These are phyloP conservation scores for Vultur gryphus DNA, from an alignment of 2,797 vertebrate species.

Conservation along the genomic window DNA sequence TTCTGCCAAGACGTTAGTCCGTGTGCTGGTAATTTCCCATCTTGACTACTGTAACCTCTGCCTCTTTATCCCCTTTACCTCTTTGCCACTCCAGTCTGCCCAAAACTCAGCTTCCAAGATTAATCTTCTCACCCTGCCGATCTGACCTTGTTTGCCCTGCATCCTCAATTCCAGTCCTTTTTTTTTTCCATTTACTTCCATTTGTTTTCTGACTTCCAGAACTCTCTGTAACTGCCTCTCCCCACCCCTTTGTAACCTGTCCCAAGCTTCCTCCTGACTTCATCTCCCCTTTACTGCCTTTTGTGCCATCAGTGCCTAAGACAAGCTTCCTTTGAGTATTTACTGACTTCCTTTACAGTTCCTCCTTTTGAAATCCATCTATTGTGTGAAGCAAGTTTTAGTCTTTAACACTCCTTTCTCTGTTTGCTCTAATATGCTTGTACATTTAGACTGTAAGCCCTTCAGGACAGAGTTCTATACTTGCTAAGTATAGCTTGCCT, in stretches of 20 bases:
- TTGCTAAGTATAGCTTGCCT: neutral
- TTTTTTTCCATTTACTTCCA: neutral
- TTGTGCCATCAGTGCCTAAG: neutral
- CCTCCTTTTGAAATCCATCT: constrained; percentile 5
- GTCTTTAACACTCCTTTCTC: neutral
- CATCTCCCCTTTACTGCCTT: neutral
- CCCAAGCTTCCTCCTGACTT: neutral
- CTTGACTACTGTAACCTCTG: constrained; percentile 67
- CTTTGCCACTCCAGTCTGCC: constrained; percentile 8
- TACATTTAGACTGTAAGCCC: neutral
- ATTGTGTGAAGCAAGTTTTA: neutral
- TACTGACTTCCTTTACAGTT: neutral
- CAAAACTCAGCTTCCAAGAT: constrained; percentile 27
- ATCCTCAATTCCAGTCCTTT: neutral
- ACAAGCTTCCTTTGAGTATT: constrained; percentile 1
- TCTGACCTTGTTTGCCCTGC: neutral
- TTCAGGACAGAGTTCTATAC: constrained; percentile 20
- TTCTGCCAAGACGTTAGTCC: constrained; percentile 73
- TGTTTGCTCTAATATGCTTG: neutral
- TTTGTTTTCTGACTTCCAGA: constrained; percentile 4
- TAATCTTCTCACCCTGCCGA: constrained; percentile 2
- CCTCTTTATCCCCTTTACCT: constrained; percentile 31
- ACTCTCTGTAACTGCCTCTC: neutral
- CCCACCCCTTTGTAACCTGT: neutral
- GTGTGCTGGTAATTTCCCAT: constrained; percentile 70